Base-by-base conservation (phyloP, 2,888 invertebrate genomes). In the Eucriotettix oculatus region DNA sequence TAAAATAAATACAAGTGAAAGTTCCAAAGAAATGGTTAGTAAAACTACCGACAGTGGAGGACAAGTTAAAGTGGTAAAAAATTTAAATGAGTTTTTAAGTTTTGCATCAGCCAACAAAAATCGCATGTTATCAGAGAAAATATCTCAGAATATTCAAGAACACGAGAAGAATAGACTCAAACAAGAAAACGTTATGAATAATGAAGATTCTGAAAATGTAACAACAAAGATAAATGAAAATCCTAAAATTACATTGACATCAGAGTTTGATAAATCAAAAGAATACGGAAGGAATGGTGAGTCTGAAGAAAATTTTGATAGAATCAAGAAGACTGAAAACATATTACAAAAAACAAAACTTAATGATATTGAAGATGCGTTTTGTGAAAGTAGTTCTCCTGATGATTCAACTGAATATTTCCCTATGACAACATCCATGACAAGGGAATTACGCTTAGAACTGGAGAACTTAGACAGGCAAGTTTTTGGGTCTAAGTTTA, bases 401-500 rank as follows among this genome's bases (percentile, higher is more conserved):
- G 88, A 89, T 66, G 88, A 90, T 71, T 85, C 86, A 1, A 85
- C 87, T 66, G 87, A 87, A 69, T 90, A 90, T 71, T 87, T 87
- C 69, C 90, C 90, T 3, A 86, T 92, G 84, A 88, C 89, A 0
- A 90, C 89, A 9, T 88, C 90, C 3, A 87, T 90, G 76, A 90
- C 90, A 0, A 80, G 89, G 67, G 90, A 91, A 71, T 73, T 91
- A 67, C 80, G 86, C 67, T 77, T 90, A 56, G 90, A 91, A 71
- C 72, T 90, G 64, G 90, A 91, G 69, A 90, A 87, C 70, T 75
- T 91, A 66, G 90, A 91, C 73, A 79, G 90, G 10, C 90, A 88
- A 73, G 87, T 90, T 9, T 90, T 90, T 69, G 90, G 89, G 0
- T 76, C 77, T 9, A 63, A 58, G 53, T 63, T 61, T 48, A 61